These are phyloP conservation scores for Drosophila tristis DNA, from an alignment of 1,140 invertebrate species.

Conservation along the genomic window DNA sequence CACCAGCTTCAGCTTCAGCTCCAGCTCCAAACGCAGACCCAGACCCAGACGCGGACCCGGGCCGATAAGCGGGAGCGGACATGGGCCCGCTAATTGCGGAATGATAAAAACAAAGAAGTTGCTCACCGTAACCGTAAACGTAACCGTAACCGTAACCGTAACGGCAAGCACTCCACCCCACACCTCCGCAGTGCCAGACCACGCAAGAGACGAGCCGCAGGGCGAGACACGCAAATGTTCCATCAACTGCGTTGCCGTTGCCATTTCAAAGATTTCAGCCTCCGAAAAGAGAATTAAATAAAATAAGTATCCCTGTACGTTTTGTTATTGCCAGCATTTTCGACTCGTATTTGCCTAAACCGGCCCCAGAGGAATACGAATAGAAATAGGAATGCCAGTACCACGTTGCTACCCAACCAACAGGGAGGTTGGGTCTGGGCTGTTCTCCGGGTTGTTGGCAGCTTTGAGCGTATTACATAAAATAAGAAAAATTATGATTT, in stretches of 20 bases:
- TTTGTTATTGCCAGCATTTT: conserved; percentile 58
- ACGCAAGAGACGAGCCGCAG: conserved; percentile 11
- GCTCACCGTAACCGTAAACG: conserved; percentile 47
- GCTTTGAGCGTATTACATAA: conserved; percentile 76
- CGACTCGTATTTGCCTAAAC: conserved; percentile 71
- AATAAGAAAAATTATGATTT: conserved; percentile 81
- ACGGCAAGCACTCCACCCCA: neutral
- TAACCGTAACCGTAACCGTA: conserved; percentile 16
- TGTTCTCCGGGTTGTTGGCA: conserved; percentile 40
- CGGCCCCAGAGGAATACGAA: conserved; percentile 69
- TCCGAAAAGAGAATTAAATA: conserved; percentile 42
- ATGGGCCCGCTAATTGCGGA: conserved; percentile 75
- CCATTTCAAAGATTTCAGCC: neutral
- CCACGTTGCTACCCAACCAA: conserved; percentile 68
- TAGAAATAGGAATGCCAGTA: too few relatives aligned
- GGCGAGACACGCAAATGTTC: conserved; percentile 53
- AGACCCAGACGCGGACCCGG: conserved; percentile 4
- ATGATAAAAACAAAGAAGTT: conserved; percentile 68
- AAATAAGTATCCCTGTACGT: conserved; percentile 44
- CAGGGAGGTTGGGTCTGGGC: neutral
- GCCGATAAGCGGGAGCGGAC: conserved; percentile 68
- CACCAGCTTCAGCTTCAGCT: conserved; percentile 40
- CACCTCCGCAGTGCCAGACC: neutral
- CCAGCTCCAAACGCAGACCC: conserved; percentile 13
- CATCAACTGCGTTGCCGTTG: conserved; percentile 22